phyloP scores from a whole-genome alignment of 2,888 invertebrate genomes.

The Rugalucina vietnamica region DNA sequence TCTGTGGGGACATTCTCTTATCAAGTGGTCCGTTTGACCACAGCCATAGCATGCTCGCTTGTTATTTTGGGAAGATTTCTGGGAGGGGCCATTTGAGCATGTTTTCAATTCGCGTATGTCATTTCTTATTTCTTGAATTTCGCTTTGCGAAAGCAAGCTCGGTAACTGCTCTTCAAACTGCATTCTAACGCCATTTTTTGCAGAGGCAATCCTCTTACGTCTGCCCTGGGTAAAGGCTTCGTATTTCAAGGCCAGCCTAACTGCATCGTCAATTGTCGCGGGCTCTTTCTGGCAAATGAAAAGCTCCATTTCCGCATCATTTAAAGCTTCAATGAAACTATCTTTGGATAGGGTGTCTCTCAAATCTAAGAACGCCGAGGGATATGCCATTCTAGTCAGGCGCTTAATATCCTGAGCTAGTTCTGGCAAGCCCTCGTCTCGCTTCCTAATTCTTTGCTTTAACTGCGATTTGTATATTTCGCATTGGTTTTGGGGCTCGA shows the following conservation, averaged over 20 bases:
- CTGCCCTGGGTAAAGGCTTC: neutral
- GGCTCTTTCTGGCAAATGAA: constrained; percentile 6
- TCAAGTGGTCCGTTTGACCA: neutral
- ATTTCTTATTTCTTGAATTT: neutral
- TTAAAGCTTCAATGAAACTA: neutral
- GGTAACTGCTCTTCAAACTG: neutral
- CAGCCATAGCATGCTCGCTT: neutral
- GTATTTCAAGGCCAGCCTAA: neutral
- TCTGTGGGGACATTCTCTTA: neutral
- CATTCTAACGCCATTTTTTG: neutral
- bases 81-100: neutral
- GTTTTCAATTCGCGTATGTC: neutral
- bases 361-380: neutral
- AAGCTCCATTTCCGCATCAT: constrained; percentile 3
- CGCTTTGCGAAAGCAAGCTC: neutral
- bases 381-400: constrained; percentile 1
- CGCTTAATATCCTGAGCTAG: constrained; percentile 1
- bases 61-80: neutral
- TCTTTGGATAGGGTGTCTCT: neutral
- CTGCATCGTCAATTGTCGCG: neutral
- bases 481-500: constrained; percentile 6
- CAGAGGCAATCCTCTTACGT: neutral
- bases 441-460: neutral
- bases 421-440: neutral
- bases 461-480: neutral